Evolutionary conservation across 35 echinoderm and acorn worm species (phyloP).

Genomic region (Ptychodera flava): DNA sequence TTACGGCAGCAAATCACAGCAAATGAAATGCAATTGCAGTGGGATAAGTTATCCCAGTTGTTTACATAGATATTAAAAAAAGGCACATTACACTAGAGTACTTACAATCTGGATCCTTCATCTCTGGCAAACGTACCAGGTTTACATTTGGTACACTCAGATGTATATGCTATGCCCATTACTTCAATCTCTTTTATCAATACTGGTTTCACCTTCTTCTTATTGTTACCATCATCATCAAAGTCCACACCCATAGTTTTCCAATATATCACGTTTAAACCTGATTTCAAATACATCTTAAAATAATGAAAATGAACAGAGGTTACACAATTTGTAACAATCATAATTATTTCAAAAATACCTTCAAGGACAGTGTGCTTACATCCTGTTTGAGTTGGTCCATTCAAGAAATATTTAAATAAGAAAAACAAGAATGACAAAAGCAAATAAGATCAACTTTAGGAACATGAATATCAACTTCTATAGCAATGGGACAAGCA

Average conservation of each 20-base stretch:
- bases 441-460: too few relatives aligned
- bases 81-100: too few relatives aligned
- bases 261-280: slow-evolving; percentile 91
- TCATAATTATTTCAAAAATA: too few relatives aligned
- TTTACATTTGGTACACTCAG: slow-evolving; percentile 74
- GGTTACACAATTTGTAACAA: neutral
- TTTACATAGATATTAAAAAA: too few relatives aligned
- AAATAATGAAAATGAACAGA: slow-evolving; percentile 9
- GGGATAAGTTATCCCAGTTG: too few relatives aligned
- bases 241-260: slow-evolving; percentile 64
- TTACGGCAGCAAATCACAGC: too few relatives aligned
- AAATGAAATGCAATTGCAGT: too few relatives aligned
- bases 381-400: too few relatives aligned
- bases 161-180: slow-evolving; percentile 88
- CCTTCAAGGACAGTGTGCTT: neutral
- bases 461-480: too few relatives aligned
- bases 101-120: slow-evolving; percentile 49
- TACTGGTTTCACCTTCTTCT: slow-evolving; percentile 32
- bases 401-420: too few relatives aligned
- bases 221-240: neutral
- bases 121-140: slow-evolving; percentile 48
- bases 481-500: too few relatives aligned
- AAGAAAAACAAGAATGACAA: too few relatives aligned
- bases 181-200: slow-evolving; percentile 64
- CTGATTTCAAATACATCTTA: slow-evolving; percentile 57